Conservation (phyloP, 35 echinoderm and acorn worm genomes). For the Amphiura filiformis region DNA sequence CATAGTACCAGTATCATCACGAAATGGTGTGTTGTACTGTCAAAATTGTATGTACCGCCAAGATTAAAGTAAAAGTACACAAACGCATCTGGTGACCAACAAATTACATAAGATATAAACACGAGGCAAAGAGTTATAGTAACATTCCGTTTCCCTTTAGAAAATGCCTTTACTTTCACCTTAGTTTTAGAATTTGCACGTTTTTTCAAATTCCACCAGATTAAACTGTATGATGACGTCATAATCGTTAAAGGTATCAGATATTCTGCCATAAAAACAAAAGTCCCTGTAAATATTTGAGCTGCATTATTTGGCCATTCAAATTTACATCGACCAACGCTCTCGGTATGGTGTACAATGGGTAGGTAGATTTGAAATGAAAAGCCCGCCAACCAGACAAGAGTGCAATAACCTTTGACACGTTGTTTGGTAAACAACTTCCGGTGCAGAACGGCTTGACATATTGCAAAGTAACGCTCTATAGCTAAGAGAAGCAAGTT, state of each 20-base stretch:
- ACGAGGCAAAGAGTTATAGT: constrained; percentile 77
- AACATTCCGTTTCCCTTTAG: constrained; percentile 63
- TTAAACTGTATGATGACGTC: constrained; percentile 66
- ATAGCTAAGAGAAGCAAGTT: constrained; percentile 71
- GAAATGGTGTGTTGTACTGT: constrained; percentile 39
- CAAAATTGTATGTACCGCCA: constrained; percentile 59
- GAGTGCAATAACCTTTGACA: constrained; percentile 45
- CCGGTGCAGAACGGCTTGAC: constrained; percentile 59
- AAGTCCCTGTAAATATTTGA: constrained; percentile 54
- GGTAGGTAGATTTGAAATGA: constrained; percentile 69
- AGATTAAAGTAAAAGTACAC: constrained; percentile 68
- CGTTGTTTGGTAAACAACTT: constrained; percentile 69
- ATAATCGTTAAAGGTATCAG: constrained; percentile 59
- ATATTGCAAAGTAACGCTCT: constrained; percentile 78
- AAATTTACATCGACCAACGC: constrained; percentile 34
- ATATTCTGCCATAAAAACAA: constrained; percentile 71
- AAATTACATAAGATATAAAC: constrained; percentile 58
- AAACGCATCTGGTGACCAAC: constrained; percentile 68
- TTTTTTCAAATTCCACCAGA: constrained; percentile 53
- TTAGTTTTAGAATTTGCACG: constrained; percentile 36
- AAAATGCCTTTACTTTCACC: constrained; percentile 47
- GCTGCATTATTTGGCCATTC: constrained; percentile 46
- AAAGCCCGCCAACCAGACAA: constrained; percentile 54
- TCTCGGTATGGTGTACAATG: constrained; percentile 23
- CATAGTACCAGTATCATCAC: constrained; percentile 63